Evolutionary conservation across 2,797 vertebrate species (phyloP).

Genomic region (Zonotrichia albicollis): DNA sequence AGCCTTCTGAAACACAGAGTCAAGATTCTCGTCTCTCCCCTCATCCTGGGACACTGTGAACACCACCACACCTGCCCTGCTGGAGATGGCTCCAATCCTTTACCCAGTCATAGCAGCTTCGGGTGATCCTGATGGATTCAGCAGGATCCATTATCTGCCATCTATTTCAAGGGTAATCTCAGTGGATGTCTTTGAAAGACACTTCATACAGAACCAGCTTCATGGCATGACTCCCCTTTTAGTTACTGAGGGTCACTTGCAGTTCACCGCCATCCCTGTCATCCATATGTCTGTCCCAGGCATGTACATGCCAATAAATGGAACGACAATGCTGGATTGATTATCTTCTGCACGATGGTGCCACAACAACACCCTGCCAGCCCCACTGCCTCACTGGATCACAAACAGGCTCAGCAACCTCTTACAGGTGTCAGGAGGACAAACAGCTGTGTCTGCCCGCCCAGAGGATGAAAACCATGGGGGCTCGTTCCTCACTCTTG

Average conservation of each 20-base stretch:
- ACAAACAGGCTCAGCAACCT: not conserved
- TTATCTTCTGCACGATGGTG: not conserved
- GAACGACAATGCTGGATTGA: not conserved
- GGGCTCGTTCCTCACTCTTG: not conserved
- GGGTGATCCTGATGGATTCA: not conserved
- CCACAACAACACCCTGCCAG: not conserved
- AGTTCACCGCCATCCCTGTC: not conserved
- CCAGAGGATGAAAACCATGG: not conserved
- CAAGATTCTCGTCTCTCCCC: too few relatives aligned
- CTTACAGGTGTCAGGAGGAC: not conserved
- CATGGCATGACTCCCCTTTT: not conserved
- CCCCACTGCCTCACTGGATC: not conserved
- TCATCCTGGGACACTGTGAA: too few relatives aligned
- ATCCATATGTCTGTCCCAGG: not conserved
- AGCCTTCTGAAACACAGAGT: too few relatives aligned
- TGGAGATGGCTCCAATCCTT: not conserved
- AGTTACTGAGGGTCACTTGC: not conserved
- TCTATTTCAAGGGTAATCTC: not conserved
- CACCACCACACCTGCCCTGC: not conserved
- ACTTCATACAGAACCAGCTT: not conserved
- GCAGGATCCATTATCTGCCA: not conserved
- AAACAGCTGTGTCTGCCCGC: not conserved
- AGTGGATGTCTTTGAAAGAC: not conserved
- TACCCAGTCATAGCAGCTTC: not conserved
- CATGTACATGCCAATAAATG: not conserved